A percentile compares a stretch with the other conserved stretches of the same genome.
These are phyloP conservation scores for Cliona cf. orientalis DNA, from an alignment of 37 sponge, comb jelly and placozoan species.

Conservation along the genomic window DNA sequence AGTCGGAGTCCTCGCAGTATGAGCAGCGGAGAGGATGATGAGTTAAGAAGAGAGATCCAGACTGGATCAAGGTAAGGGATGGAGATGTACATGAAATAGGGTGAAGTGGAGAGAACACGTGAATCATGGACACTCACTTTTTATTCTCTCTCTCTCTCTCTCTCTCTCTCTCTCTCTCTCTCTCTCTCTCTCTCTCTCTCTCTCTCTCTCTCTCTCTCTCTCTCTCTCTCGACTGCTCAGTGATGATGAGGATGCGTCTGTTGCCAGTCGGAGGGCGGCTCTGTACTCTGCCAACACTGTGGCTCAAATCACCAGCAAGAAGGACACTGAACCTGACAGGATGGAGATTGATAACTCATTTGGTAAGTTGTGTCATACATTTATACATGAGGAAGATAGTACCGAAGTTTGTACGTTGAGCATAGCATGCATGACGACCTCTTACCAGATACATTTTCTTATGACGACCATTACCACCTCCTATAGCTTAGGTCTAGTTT, in stretches of 20 bases:
- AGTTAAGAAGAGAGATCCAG: slow-evolving; percentile 16
- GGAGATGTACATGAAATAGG: neutral
- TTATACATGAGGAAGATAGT: too few relatives aligned
- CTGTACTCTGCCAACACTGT: neutral
- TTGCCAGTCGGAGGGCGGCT: neutral
- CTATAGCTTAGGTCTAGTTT: neutral
- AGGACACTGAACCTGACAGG: neutral
- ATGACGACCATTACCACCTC: too few relatives aligned
- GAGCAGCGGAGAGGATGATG: slow-evolving; percentile 45
- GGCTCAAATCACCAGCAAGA: slow-evolving; percentile 12
- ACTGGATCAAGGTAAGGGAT: slow-evolving; percentile 25
- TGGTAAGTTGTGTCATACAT: too few relatives aligned
- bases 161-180: neutral
- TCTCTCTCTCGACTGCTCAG: slow-evolving; percentile 19
- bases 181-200: slow-evolving; percentile 42
- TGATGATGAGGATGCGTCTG: neutral
- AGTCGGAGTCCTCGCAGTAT: neutral
- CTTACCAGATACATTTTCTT: too few relatives aligned
- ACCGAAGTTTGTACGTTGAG: too few relatives aligned
- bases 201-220: slow-evolving; percentile 27
- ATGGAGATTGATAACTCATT: slow-evolving; percentile 30
- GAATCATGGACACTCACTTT: neutral
- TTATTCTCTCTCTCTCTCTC: neutral
- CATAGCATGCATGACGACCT: too few relatives aligned
- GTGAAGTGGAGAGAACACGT: neutral